A percentile compares a stretch with the other conserved stretches of the same genome.
Evolutionary conservation across 2,113 vertebrate species (phyloP).

Genomic region (Aix galericulata): DNA sequence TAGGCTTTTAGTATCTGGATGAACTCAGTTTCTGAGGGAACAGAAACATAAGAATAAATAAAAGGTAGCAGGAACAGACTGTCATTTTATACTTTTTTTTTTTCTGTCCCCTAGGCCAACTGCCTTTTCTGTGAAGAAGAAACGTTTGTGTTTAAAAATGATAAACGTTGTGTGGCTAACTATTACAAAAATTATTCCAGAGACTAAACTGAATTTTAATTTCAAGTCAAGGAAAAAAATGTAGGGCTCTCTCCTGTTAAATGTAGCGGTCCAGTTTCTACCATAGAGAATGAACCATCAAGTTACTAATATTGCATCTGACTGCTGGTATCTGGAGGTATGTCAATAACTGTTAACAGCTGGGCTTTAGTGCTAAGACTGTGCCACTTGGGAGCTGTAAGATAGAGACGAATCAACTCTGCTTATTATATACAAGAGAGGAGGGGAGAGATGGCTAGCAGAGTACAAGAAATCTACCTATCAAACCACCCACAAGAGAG

Average conservation of each 20-base stretch:
- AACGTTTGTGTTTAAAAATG: neutral
- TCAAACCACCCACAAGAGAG: neutral
- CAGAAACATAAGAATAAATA: slow-evolving; percentile 47
- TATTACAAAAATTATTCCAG: neutral
- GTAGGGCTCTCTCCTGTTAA: neutral
- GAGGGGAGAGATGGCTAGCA: neutral
- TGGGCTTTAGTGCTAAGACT: neutral
- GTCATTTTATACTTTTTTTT: slow-evolving; percentile 9
- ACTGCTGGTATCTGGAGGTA: neutral
- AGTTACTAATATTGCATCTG: neutral
- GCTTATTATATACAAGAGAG: neutral
- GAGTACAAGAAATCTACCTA: neutral
- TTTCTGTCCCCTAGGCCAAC: slow-evolving; percentile 8
- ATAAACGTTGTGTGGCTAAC: neutral
- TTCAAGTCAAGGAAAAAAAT: neutral
- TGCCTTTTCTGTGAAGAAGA: slow-evolving; percentile 11
- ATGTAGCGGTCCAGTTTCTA: neutral
- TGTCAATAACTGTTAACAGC: neutral
- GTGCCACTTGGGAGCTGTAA: neutral
- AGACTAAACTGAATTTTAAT: neutral
- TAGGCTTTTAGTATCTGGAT: slow-evolving; percentile 53
- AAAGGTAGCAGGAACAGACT: slow-evolving; percentile 43
- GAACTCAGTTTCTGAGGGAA: slow-evolving; percentile 7
- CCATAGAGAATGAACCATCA: neutral
- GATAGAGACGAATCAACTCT: neutral